Base-by-base conservation (phyloP, 2,888 invertebrate species). In the Polietes domitor region DNA sequence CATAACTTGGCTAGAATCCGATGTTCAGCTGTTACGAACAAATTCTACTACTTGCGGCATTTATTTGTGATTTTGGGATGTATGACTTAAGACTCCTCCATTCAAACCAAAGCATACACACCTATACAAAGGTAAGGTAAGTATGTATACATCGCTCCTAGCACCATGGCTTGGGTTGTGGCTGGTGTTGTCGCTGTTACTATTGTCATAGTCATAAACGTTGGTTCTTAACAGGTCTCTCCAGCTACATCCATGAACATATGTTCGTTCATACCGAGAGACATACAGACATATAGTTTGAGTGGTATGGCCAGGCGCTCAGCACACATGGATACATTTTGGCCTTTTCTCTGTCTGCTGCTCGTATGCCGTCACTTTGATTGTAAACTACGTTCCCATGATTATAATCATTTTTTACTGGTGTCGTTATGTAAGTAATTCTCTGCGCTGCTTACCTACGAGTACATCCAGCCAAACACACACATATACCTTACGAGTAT, bases 371-470 rank as follows among this genome's bases (percentile, higher is more conserved):
- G 43, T 68, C 68, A 68, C 17, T 68, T 43, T 68, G 68, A 68
- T 68, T 68, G 68, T 24, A 43, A 68, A 68, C 37, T 72, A 47
- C 41, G 80, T 84, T 84, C 83, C 80, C 83, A 84, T 84, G 83
- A 80, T 80, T 84, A 76, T 68, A 81, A 74, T 58, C 32, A 61
- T 80, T 72, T 74, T 82, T 53, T 58, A 28, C 73, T 77, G 63
- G 9, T 41, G 65, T 17, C 9, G 43, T 43, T 32, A 17, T 43
- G 68, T 68, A 61, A 7, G n/a, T 58, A 53, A 53, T 28, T 28
- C 19, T 41, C 24, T 37, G 1, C 10, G 41, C 15, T 65, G 65
- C 15, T 37, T 65, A 15, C 65, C n/a, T 43, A 43, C 19, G 41
- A 7, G 37, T 24, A 26, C 12, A 32, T 68, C 15, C 41, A 17